These are phyloP conservation scores for Scelioninae gen. 2 DNA, from an alignment of 2,888 invertebrate genomes.

Conservation along the genomic window DNA sequence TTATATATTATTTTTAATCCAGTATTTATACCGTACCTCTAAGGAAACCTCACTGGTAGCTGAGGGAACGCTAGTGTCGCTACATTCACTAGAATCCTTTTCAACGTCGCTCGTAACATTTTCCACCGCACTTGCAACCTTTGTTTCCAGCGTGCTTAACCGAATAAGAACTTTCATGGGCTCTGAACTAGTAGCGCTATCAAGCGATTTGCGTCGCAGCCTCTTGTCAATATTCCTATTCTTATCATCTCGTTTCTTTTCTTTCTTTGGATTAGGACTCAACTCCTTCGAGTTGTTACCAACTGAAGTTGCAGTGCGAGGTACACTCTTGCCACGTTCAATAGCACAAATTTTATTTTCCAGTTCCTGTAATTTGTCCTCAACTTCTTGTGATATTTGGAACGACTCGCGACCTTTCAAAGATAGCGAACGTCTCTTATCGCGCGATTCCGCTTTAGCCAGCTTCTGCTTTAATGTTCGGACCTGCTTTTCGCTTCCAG, in stretches of 20 bases:
- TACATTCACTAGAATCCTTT: conserved; percentile 72
- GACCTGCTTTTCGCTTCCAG: conserved; percentile 88
- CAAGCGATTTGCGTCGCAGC: conserved; percentile 84
- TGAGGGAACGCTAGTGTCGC: conserved; percentile 66
- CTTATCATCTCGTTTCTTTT: conserved; percentile 65
- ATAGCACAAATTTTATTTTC: conserved; percentile 85
- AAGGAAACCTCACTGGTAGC: conserved; percentile 66
- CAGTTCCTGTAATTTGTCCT: conserved; percentile 88
- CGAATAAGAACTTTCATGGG: conserved; percentile 88
- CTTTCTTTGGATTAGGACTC: conserved; percentile 77
- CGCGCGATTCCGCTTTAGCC: conserved; percentile 85
- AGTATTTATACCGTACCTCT: conserved; percentile 56
- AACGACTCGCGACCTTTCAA: conserved; percentile 89
- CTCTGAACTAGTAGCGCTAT: conserved; percentile 86
- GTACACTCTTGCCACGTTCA: conserved; percentile 76
- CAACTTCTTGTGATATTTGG: conserved; percentile 88
- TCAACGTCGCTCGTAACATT: conserved; percentile 68
- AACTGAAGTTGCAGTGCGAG: conserved; percentile 75
- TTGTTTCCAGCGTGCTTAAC: conserved; percentile 85
- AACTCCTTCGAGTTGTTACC: conserved; percentile 77
- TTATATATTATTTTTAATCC: no score
- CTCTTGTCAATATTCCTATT: conserved; percentile 70
- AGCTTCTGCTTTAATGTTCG: conserved; percentile 87
- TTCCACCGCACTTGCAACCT: conserved; percentile 79
- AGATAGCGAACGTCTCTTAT: conserved; percentile 87